Conservation (phyloP, 1,140 invertebrate species). For the Ridgeia piscesae region DNA sequence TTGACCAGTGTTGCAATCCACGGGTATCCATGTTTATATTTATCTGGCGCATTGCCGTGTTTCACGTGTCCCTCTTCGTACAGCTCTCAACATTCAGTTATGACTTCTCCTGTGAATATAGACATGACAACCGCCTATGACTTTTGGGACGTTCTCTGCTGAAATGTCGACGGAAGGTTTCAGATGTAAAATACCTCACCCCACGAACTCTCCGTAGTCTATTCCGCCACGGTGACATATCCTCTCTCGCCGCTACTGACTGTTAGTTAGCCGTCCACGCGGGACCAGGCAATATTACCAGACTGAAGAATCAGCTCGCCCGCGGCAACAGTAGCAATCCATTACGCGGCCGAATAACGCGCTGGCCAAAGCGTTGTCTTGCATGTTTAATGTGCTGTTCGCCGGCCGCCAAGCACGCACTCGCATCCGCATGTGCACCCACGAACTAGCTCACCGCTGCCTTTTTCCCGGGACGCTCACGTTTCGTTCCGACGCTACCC, state of each 20-base stretch:
- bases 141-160: too few relatives aligned
- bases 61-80: too few relatives aligned
- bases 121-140: too few relatives aligned
- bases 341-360: background rate
- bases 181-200: background rate
- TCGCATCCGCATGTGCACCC: background rate
- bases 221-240: background rate
- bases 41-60: too few relatives aligned
- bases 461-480: background rate
- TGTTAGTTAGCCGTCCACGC: background rate
- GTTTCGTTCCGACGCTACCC: background rate
- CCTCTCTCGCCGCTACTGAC: background rate
- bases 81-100: too few relatives aligned
- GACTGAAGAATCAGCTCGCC: background rate
- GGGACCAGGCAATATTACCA: background rate
- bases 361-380: background rate
- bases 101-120: too few relatives aligned
- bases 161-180: background rate
- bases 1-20: too few relatives aligned
- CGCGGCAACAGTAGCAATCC: background rate
- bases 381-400: background rate
- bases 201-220: background rate
- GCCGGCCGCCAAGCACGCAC: background rate
- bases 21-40: too few relatives aligned
- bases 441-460: background rate